A percentile compares a stretch with the other conserved stretches of the same genome.
These are phyloP conservation scores for Phoeniculus purpureus DNA, from an alignment of 2,797 vertebrate species.

Conservation along the genomic window DNA sequence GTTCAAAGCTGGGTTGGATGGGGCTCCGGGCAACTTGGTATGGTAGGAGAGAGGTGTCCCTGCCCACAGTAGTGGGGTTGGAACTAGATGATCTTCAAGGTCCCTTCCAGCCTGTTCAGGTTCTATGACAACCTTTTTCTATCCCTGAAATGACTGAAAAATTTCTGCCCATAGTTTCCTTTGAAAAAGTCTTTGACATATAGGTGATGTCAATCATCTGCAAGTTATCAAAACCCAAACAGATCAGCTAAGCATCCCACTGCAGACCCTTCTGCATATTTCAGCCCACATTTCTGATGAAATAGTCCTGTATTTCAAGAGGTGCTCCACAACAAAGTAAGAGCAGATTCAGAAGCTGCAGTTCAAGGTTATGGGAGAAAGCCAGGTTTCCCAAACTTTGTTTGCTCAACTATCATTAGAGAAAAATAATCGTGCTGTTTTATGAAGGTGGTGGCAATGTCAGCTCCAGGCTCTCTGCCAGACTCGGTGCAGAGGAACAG, in stretches of 20 bases:
- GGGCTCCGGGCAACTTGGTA: too few species aligned
- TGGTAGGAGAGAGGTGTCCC: too few species aligned
- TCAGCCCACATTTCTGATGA: background rate
- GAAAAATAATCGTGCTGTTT: background rate
- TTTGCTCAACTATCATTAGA: background rate
- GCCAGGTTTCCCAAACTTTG: constrained; percentile 3
- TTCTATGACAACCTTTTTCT: background rate
- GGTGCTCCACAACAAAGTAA: background rate
- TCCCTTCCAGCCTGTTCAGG: too few species aligned
- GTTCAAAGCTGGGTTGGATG: too few species aligned
- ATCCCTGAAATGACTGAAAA: background rate
- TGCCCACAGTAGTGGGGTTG: too few species aligned
- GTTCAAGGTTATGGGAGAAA: constrained; percentile 12
- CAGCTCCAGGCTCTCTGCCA: constrained; percentile 20
- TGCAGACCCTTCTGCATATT: background rate
- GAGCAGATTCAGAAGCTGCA: background rate
- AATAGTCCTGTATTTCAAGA: background rate
- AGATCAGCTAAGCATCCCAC: background rate
- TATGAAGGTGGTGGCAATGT: constrained; percentile 14
- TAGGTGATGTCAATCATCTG: background rate
- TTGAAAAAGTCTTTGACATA: background rate
- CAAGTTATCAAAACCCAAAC: background rate
- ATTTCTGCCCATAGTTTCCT: background rate
- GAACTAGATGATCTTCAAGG: too few species aligned
- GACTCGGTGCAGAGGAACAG: constrained; percentile 10